Conservation (phyloP, 2,888 invertebrate species). For the Ormyrus rosae region DNA sequence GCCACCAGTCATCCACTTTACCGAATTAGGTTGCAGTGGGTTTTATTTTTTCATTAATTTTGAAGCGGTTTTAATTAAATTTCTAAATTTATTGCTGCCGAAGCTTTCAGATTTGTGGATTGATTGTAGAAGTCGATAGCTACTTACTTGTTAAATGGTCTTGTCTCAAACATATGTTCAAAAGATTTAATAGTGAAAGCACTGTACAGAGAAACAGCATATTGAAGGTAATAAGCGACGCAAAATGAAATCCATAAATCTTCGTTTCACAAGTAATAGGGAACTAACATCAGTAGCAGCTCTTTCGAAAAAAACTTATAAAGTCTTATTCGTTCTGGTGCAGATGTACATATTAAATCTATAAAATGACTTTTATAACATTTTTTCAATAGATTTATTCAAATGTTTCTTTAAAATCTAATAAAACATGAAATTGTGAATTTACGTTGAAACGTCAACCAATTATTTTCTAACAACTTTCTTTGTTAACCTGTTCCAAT, state of each 20-base stretch:
- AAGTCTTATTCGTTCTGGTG: too few relatives aligned
- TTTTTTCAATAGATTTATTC: too few relatives aligned
- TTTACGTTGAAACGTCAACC: constrained; percentile 87
- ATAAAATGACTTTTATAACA: too few relatives aligned
- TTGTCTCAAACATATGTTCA: constrained; percentile 77
- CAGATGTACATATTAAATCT: too few relatives aligned
- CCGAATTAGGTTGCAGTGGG: constrained; percentile 73
- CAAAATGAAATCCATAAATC: constrained; percentile 79
- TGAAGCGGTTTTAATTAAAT: too few relatives aligned
- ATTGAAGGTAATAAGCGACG: constrained; percentile 80
- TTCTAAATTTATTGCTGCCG: too few relatives aligned
- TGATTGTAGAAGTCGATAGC: background rate
- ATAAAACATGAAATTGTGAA: constrained; percentile 65
- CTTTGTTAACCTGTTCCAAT: constrained; percentile 83
- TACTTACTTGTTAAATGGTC: constrained; percentile 61
- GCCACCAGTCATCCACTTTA: constrained; percentile 72
- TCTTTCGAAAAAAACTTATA: too few relatives aligned
- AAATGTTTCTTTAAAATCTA: too few relatives aligned
- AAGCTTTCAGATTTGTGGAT: background rate
- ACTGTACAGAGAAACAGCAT: constrained; percentile 81
- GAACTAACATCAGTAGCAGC: constrained; percentile 81
- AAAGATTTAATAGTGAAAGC: constrained; percentile 91
- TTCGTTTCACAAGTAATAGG: constrained; percentile 85
- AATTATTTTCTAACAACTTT: constrained; percentile 84
- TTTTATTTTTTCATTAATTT: constrained; percentile 11